phyloP scores from a whole-genome alignment of 2,797 vertebrate genomes.

The Mormyrus proboscirostris region DNA sequence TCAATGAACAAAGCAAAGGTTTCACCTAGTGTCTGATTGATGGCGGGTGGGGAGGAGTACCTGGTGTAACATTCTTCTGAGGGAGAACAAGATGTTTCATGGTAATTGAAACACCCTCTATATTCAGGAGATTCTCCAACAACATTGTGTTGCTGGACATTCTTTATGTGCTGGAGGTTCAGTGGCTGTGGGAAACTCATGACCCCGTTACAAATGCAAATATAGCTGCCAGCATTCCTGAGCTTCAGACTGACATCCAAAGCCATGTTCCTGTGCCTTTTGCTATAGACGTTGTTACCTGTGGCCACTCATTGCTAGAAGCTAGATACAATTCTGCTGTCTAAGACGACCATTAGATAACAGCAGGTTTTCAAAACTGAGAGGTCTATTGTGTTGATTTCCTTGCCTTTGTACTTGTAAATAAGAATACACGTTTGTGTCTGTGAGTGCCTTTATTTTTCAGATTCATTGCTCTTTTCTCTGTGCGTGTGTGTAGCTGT shows the following conservation, averaged over 20 bases:
- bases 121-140: not conserved
- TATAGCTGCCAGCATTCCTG: not conserved
- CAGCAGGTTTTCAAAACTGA: not conserved
- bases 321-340: not conserved
- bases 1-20: not conserved
- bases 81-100: not conserved
- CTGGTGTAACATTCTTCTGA: not conserved
- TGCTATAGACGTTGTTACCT: not conserved
- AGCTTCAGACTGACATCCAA: not conserved
- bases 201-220: not conserved
- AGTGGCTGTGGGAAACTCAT: not conserved
- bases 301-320: not conserved
- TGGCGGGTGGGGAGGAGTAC: not conserved
- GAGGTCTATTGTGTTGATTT: not conserved
- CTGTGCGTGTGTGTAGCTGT: not conserved
- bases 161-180: not conserved
- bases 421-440: slow-evolving; percentile 6
- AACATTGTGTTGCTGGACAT: not conserved
- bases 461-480: not conserved
- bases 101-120: not conserved
- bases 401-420: not conserved
- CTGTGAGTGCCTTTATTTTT: not conserved
- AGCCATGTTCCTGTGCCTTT: not conserved
- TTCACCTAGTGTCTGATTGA: not conserved
- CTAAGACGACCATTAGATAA: not conserved